These are phyloP conservation scores for Cecidostiba fungosa DNA, from an alignment of 2,888 invertebrate genomes.

Conservation along the genomic window DNA sequence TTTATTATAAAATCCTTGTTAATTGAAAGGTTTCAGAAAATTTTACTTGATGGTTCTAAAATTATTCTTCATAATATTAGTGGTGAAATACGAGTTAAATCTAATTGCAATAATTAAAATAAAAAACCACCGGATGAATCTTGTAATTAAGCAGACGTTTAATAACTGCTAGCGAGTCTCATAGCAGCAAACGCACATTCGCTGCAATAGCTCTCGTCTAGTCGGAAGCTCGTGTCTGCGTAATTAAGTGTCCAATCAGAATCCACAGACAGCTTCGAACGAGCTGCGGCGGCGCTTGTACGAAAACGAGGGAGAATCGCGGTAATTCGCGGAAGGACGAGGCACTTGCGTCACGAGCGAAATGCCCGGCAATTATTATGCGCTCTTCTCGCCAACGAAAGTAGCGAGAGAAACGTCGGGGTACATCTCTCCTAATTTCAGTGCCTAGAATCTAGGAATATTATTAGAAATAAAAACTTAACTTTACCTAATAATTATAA, in stretches of 20 bases:
- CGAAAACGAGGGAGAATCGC: constrained; percentile 34
- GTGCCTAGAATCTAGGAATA: too few species aligned
- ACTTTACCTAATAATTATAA: too few species aligned
- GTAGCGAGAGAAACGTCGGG: neutral
- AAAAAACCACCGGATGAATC: neutral
- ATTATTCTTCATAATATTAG: too few species aligned
- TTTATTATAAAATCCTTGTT: too few species aligned
- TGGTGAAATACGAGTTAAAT: too few species aligned
- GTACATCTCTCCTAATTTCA: constrained; percentile 44
- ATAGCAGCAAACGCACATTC: neutral
- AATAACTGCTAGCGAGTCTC: neutral
- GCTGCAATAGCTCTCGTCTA: neutral
- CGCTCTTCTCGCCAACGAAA: neutral
- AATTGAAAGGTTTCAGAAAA: too few species aligned
- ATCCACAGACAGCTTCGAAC: constrained; percentile 25
- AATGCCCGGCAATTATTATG: constrained; percentile 54
- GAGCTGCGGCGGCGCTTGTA: neutral
- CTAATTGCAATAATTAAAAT: neutral
- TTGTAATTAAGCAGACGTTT: constrained; percentile 5
- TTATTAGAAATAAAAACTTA: too few species aligned
- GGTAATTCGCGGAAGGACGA: constrained; percentile 54
- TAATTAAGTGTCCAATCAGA: constrained; percentile 60
- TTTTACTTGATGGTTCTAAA: too few species aligned
- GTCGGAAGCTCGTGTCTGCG: neutral
- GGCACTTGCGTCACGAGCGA: constrained; percentile 35